phyloP scores from a whole-genome alignment of 2,797 vertebrate species.

The Takifugu ocellatus region DNA sequence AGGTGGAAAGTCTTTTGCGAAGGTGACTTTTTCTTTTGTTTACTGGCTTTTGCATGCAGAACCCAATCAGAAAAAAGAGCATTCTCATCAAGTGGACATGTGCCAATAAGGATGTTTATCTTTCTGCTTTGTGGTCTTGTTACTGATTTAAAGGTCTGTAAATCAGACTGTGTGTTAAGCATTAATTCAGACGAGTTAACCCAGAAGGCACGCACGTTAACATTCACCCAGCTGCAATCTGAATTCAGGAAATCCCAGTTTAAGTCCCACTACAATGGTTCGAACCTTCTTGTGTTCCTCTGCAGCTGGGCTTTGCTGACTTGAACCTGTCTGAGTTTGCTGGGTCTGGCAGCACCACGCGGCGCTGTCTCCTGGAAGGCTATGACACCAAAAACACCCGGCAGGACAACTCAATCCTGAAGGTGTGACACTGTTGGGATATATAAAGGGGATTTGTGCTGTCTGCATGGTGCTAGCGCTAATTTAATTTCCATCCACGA shows the following conservation, averaged over 20 bases:
- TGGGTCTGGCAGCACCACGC: slow-evolving; percentile 89
- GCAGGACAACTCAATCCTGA: slow-evolving; percentile 98
- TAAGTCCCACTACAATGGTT: neutral
- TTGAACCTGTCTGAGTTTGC: slow-evolving; percentile 96
- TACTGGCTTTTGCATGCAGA: slow-evolving; percentile 20
- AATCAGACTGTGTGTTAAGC: slow-evolving; percentile 42
- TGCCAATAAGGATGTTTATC: slow-evolving; percentile 24
- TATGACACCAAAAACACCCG: slow-evolving; percentile 96
- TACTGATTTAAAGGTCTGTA: slow-evolving; percentile 47
- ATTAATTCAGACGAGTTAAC: slow-evolving; percentile 34
- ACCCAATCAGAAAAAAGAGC: slow-evolving; percentile 5
- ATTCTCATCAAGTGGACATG: slow-evolving; percentile 25
- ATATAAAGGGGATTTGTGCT: neutral
- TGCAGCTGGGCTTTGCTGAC: slow-evolving; percentile 95
- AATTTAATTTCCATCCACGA: too few relatives aligned
- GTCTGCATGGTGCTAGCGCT: neutral
- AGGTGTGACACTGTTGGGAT: slow-evolving; percentile 72
- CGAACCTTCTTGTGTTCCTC: neutral
- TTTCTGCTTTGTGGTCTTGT: slow-evolving; percentile 34
- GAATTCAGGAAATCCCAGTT: neutral
- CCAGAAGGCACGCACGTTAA: too few relatives aligned
- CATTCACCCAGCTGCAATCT: too few relatives aligned
- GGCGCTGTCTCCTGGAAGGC: slow-evolving; percentile 92
- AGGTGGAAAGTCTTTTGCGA: slow-evolving; percentile 92
- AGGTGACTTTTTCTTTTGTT: slow-evolving; percentile 77